Evolutionary conservation across 1,140 invertebrate genomes (phyloP).

Genomic region (Octopus sinensis): DNA sequence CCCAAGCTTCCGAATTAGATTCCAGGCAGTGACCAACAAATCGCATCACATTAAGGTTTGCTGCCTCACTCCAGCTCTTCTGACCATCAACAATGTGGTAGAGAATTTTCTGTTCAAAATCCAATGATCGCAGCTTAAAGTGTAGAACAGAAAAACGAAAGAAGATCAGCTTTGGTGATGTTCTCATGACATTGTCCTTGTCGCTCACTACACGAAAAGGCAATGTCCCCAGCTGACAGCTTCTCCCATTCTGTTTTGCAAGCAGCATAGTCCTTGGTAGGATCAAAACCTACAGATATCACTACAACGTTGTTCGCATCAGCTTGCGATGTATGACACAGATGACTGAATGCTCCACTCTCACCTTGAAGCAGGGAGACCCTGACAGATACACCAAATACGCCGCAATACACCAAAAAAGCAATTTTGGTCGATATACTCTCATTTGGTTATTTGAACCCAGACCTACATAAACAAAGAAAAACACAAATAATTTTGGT

Average conservation of each 20-base stretch:
- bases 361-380: not conserved
- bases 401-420: too few species aligned
- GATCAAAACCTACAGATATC: not conserved
- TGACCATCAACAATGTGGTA: not conserved
- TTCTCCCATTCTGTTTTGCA: not conserved
- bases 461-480: too few species aligned
- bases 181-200: not conserved
- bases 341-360: not conserved
- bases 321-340: not conserved
- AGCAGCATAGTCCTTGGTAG: not conserved
- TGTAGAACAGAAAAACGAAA: not conserved
- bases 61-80: too few species aligned
- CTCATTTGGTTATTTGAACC: too few species aligned
- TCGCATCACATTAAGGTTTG: too few species aligned
- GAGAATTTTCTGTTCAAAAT: not conserved
- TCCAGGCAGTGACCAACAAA: too few species aligned
- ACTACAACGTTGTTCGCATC: not conserved
- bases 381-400: too few species aligned
- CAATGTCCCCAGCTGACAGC: not conserved
- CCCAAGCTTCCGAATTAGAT: too few species aligned
- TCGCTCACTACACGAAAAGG: not conserved
- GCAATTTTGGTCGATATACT: too few species aligned
- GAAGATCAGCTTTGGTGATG: not conserved
- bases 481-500: too few species aligned
- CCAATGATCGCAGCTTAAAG: not conserved